Base-by-base conservation (phyloP, 2,888 invertebrate species). In the Pyrrhosoma nymphula region DNA sequence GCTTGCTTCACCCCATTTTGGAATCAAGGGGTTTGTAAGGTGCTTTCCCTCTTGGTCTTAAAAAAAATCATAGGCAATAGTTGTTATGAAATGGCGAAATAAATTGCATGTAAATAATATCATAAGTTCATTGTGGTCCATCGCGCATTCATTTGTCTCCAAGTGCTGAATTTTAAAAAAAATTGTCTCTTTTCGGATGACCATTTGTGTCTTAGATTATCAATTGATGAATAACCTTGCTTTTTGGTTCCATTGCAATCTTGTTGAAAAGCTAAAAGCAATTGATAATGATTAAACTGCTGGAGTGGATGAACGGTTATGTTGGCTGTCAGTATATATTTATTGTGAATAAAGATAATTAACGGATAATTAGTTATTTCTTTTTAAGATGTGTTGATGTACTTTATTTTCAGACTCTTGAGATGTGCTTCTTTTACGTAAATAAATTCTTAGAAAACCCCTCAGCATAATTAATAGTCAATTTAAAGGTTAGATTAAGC, bases 141-240 rank as follows among this genome's bases (percentile, higher is more conserved):
- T 75, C 47, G 47, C n/a, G 93, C 93, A 75, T 93, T 39, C 47
- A 47, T 93, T 93, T 75, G 47, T 69, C 69, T 30, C n/a, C 69
- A 93, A 93, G 69, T 93, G 93, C 93, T 93, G 93, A 93, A 93
- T 26, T 69, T 69, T 39, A 93, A 93, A 35, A 30, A 93, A 69
- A 69, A 75, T 69, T n/a, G n/a, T n/a, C 47, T 75, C 69, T 93
- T 63, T 91, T 93, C 39, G 75, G 93, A 69, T 93, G 93, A 93
- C 93, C 93, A 93, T 93, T 93, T 93, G 93, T 93, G 93, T 93
- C 93, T 93, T 93, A 93, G 93, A 93, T 93, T 75, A 93, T 93
- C 93, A 93, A 93, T 93, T 69, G 93, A 82, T 82, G 35, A 93
- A 93, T 63, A 93, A 47, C 69, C 93, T 93, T 93, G 93, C 93